A percentile compares a stretch with the other conserved stretches of the same genome.
These are phyloP conservation scores for Sarotherodon lohbergeri DNA, from an alignment of 2,113 vertebrate species.

Conservation along the genomic window DNA sequence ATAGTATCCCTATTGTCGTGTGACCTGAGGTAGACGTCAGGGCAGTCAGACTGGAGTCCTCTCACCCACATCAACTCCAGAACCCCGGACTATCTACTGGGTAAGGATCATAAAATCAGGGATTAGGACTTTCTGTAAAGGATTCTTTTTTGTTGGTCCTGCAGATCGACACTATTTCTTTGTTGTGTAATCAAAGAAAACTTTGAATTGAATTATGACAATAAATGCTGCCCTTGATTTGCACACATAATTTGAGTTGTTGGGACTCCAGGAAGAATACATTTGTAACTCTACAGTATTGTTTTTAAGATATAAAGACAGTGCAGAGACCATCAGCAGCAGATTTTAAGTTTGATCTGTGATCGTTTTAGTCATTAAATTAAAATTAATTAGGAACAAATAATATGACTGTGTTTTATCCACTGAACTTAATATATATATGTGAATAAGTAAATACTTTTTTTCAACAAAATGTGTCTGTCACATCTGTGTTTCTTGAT, in stretches of 20 bases:
- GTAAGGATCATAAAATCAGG: background rate
- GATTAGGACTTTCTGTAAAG: background rate
- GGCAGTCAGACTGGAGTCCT: background rate
- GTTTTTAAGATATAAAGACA: background rate
- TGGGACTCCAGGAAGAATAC: background rate
- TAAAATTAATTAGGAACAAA: background rate
- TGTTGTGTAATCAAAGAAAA: background rate
- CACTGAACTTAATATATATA: background rate
- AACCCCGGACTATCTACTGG: background rate
- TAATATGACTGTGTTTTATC: background rate
- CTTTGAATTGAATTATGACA: background rate
- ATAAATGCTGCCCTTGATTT: background rate
- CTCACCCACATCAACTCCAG: background rate
- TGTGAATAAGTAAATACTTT: background rate
- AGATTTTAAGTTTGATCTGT: background rate
- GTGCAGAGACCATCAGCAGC: background rate
- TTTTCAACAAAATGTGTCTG: background rate
- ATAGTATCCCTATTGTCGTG: background rate
- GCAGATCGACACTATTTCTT: background rate
- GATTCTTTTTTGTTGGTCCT: background rate
- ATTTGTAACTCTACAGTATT: background rate
- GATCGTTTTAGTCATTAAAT: background rate
- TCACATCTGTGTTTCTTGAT: background rate
- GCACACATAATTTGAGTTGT: background rate
- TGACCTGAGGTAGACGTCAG: background rate